Base-by-base conservation (phyloP, 2,888 invertebrate genomes). In the Auanema sp. region DNA sequence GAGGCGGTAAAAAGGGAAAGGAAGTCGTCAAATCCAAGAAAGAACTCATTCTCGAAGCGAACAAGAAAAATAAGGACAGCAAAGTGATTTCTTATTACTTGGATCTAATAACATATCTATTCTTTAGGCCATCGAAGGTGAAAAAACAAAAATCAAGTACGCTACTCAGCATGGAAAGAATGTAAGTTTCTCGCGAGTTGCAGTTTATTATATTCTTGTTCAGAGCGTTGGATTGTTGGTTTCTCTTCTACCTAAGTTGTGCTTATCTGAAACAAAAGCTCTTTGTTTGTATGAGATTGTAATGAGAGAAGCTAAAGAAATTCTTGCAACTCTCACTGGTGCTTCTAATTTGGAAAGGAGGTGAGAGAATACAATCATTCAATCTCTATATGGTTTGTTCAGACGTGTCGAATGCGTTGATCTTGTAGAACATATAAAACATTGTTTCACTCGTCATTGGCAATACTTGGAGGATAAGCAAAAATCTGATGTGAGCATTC, bases 221-320 rank as follows among this genome's bases (percentile, higher is more conserved):
- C 61, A 79, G 69, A 61, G 79, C 0, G 68, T 80, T 33, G 33
- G 60, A 5, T 72, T 68, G 43, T 65, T 81, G 14, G 78, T 76
- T 21, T 74, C 75, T 33, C 67, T 81, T 23, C 65, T 74, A 44
- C 64, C 75, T 10, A 69, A 72, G 14, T 69, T 81, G 24, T 79
- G 81, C 40, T 56, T 81, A 43, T 69, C 72, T 1, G 82, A 83
- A 62, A 75, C 82, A n/a, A 79, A 72, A 60, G 81, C 81, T 6
- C 51, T 74, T 2, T 81, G 81, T 51, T 61, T 67, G 8, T 82
- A 66, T 53, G 80, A 80, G 62, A 64, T 76, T n/a, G 69, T 71
- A 8, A 60, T 73, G 21, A 66, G 76, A 1, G 70, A 71, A 56
- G 73, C 67, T 25, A 70, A 65, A 61, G 64, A 58, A 1, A 64